Evolutionary conservation across 2,797 vertebrate genomes (phyloP), one percentile per base, ranked within the genome.

Genomic region (Ciconia nigra): DNA sequence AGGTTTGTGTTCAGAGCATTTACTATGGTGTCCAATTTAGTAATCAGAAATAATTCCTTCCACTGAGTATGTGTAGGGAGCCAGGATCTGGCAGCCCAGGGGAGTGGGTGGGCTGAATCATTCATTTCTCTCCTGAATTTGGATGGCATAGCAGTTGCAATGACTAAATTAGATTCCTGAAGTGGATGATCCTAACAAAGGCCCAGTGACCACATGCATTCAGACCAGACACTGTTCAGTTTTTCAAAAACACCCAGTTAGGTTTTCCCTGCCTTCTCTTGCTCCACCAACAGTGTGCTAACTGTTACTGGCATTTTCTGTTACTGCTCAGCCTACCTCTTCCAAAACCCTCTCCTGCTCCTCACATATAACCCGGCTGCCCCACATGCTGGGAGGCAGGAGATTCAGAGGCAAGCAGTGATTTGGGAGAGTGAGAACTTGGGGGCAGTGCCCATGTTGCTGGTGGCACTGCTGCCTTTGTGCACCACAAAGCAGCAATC

Each of bases 51-150:
- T 72, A 83, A 93, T 81, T 93, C 58, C 24, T 91, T 91, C n/a
- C 54, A 63, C 76, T 78, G 91, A 55, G 26, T 71, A 46, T n/a
- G 13, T n/a, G 13, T 4, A 76, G 69, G 58, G 69, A 96, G 44
- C n/a, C 57, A 93, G 83, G 61, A 88, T 88, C 77, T 91, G 72
- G 57, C 52, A 94, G 77, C 82, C 83, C 46, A 42, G 72, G 35
- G 69, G 69, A 83, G 76, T 91, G 73, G 85, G 83, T 90, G 73
- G 87, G 65, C 65, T 87, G 91, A 95, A 92, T 91, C 19, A 92
- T 86, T 92, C 69, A n/a, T 91, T 92, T 95, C 20, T 95, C 28
- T 88, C 28, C 39, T 62, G 54, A 96, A 93, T 94, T 93, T 91
- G 76, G 84, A 81, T 90, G 61, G 42, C 61, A 78, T 35, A 78